Base-by-base conservation (phyloP, 2,888 invertebrate genomes). In the Dasysyrphus albostriatus region DNA sequence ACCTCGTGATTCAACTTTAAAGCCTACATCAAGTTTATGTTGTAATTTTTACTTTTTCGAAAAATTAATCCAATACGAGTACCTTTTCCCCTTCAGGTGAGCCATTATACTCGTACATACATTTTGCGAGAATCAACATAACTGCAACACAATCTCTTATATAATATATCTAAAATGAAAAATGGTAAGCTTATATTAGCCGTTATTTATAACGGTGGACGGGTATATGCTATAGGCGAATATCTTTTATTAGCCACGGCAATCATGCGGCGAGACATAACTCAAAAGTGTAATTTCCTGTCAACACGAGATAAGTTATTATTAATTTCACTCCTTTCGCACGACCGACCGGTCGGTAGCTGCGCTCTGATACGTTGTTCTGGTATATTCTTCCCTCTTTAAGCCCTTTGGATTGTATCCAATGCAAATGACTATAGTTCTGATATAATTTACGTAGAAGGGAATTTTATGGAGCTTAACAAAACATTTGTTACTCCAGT, bases 281-380 rank as follows among this genome's bases (percentile, higher is more conserved):
- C 88, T 89, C 89, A 88, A 88, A 89, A 89, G 88, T 89, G 88
- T 89, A 89, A 89, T 89, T 89, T 89, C 89, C 89, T 89, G 89
- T 89, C 89, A 89, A 88, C 89, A 74, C 88, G 81, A 88, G 89
- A 89, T 89, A 89, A 89, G 88, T 88, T 82, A 88, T 89, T 88
- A 89, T 89, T 89, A 89, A 89, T 89, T 89, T 83, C 81, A 83
- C 78, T 85, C 88, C 80, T 78, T 83, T 85, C 85, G 78, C 75
- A 75, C 59, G 74, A 81, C 81, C 73, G 75, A 44, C 65, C 47
- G 67, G 16, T 12, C 0, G n/a, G 10, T 78, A 47, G 37, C 75
- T 54, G 54, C 3, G 29, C n/a, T 54, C 3, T 8, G 4, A 29
- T 32, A 8, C 54, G 24, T 24, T 24, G 24, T 1, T 24, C 24